Base-by-base conservation (phyloP, 1,140 invertebrate species). In the Tribolium castaneum region DNA sequence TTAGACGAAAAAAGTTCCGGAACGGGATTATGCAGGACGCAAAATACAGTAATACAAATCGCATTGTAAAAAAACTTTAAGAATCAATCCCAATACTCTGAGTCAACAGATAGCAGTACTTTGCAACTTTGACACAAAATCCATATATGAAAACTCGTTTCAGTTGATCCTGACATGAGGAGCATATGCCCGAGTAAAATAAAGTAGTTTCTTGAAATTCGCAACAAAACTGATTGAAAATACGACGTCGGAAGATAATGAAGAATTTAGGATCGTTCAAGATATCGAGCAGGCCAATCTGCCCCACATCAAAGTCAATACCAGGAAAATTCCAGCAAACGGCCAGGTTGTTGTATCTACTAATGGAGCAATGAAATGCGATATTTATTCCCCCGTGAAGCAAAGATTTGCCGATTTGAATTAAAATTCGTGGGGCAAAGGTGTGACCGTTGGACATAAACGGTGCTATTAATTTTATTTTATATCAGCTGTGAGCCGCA, bases 141-240 rank as follows among this genome's bases (percentile, higher is more conserved):
- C 78, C 75, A 80, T 80, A 80, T 70, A 73, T 77, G 75, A 54
- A 72, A 80, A 80, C 71, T 77, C 75, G 70, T 75, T 71, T 70
- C 59, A 49, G 70, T 74, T 77, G 78, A 80, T 77, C 59, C 75
- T 35, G 59, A 66, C 59, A 14, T 66, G 9, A 66, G 59, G 50
- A 70, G 70, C 78, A 79, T 79, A 76, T 79, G 78, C 51, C 35
- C 3, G 30, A 16, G n/a, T 54, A n/a, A 66, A 35, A 14, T 7
- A 14, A 39, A 12, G 16, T 66, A 12, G 6, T 35, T 66, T 62
- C 25, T 9, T 4, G 52, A 56, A 56, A 19, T 7, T 22, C 6
- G 6, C 12, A 62, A 62, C 22, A 62, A 62, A 30, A 62, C 25
- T 66, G 25, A 62, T 62, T 30, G 56, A 62, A 62, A 6, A 62